These are phyloP conservation scores for Corythornis cristatus DNA, from an alignment of 2,113 vertebrate species.

Conservation along the genomic window DNA sequence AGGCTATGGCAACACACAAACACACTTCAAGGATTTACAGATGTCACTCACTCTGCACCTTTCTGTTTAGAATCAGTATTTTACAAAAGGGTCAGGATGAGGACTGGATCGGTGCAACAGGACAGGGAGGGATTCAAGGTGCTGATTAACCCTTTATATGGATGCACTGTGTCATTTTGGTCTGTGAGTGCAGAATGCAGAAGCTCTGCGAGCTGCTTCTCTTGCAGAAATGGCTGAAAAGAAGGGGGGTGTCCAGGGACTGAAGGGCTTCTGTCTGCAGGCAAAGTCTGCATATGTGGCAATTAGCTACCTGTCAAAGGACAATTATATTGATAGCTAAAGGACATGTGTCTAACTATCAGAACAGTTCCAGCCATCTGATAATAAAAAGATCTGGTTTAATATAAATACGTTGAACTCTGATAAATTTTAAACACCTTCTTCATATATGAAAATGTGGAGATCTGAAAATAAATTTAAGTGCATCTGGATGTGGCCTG, in stretches of 20 bases:
- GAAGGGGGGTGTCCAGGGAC: not conserved
- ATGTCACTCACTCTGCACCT: not conserved
- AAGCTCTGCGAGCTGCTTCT: not conserved
- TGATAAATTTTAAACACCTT: slow-evolving; percentile 11
- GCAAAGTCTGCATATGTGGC: not conserved
- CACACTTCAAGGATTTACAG: not conserved
- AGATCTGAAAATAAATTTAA: slow-evolving; percentile 28
- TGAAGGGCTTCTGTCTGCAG: not conserved
- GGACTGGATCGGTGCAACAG: not conserved
- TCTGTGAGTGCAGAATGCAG: not conserved
- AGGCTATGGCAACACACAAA: not conserved
- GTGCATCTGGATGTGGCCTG: slow-evolving; percentile 1
- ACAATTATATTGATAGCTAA: not conserved
- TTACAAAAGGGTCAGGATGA: not conserved
- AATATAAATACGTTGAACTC: not conserved
- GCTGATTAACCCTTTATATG: not conserved
- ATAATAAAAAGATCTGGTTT: not conserved
- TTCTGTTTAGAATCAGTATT: not conserved
- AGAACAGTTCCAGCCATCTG: not conserved
- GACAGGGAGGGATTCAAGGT: not conserved
- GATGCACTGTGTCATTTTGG: not conserved
- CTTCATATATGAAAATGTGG: slow-evolving; percentile 28
- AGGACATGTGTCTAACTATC: not conserved
- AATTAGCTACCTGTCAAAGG: not conserved
- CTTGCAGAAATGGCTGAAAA: not conserved